phyloP scores from a whole-genome alignment of 2,797 vertebrate genomes.

The Danionella dracula region DNA sequence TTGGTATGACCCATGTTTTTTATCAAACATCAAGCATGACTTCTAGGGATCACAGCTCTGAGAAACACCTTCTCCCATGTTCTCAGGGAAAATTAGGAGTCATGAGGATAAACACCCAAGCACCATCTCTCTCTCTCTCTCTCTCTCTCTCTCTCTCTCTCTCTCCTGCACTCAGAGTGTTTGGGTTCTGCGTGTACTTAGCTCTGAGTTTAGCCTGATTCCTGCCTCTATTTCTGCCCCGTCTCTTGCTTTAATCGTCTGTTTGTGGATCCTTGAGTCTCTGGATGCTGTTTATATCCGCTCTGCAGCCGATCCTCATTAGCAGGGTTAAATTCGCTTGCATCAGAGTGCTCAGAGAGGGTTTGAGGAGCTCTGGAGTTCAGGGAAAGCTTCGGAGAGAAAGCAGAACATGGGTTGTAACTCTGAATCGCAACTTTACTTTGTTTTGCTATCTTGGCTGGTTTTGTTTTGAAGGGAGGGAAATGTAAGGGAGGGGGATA shows the following conservation, averaged over 20 bases:
- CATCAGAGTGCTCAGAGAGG: not conserved
- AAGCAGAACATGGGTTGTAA: no score
- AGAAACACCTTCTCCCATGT: no score
- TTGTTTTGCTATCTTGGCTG: no score
- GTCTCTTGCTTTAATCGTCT: not conserved
- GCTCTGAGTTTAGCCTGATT: not conserved
- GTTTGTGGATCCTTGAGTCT: constrained; percentile 1
- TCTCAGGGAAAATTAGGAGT: no score
- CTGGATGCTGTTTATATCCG: not conserved
- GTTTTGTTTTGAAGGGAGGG: no score
- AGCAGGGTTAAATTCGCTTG: not conserved
- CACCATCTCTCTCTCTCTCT: not conserved
- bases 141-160: not conserved
- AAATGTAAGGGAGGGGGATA: no score
- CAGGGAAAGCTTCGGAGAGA: not conserved
- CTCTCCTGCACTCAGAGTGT: not conserved
- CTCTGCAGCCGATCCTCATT: not conserved
- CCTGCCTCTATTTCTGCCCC: not conserved
- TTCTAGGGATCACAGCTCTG: no score
- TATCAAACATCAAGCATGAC: no score
- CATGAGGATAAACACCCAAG: no score
- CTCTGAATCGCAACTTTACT: no score
- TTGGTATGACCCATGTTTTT: no score
- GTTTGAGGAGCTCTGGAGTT: not conserved
- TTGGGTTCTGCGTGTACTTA: not conserved